Percentiles rank a stretch among this genome's conserved stretches.
These are phyloP conservation scores for Rotaria macrura DNA, from an alignment of 2,888 invertebrate species.

Conservation along the genomic window DNA sequence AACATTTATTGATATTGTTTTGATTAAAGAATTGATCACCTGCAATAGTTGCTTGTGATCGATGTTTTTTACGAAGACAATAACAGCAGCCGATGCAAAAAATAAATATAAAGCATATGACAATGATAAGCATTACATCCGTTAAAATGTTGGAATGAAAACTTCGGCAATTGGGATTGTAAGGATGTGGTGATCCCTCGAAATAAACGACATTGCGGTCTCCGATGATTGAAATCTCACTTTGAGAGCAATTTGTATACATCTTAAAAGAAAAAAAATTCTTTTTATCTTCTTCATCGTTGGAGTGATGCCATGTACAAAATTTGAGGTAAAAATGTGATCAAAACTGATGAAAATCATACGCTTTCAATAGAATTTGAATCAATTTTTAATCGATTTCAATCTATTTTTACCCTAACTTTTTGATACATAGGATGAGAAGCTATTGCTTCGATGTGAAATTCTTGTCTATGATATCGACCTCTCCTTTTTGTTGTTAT, in stretches of 20 bases:
- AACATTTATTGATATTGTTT: neutral
- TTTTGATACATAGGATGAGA: neutral
- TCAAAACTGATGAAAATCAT: too few relatives aligned
- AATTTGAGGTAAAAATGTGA: too few relatives aligned
- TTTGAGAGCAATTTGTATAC: neutral
- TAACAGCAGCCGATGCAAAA: neutral
- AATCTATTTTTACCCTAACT: too few relatives aligned
- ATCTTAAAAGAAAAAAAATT: neutral
- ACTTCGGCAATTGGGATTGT: neutral
- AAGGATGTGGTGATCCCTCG: neutral
- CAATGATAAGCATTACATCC: neutral
- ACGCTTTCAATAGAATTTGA: too few relatives aligned
- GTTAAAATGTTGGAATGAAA: neutral
- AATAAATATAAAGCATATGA: neutral
- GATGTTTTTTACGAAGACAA: neutral
- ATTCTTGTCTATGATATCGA: neutral
- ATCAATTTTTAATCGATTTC: too few relatives aligned
- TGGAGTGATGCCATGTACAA: too few relatives aligned
- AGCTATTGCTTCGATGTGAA: neutral
- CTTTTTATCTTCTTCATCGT: neutral
- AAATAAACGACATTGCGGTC: neutral
- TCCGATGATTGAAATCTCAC: neutral
- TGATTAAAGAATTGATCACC: neutral
- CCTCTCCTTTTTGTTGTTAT: neutral
- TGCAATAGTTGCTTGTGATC: neutral